Evolutionary conservation across 2,113 vertebrate species (phyloP), one percentile per base, ranked within the genome.

Genomic region (Dendropsophus ebraccatus): DNA sequence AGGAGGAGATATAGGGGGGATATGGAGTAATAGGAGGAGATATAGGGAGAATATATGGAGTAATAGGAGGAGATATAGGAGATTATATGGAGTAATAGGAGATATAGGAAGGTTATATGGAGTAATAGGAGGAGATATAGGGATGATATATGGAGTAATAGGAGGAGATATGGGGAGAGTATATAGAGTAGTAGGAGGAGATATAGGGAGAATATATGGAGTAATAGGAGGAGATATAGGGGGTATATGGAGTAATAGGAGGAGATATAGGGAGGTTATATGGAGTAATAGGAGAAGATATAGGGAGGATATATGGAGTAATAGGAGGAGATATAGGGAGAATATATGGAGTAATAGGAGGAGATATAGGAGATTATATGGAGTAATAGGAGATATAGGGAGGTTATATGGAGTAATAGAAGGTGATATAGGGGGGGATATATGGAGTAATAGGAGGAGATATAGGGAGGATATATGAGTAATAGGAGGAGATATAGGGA

Each of bases 211-310:
- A 8, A 5, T 41, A 41, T 41, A 41, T 41, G 41, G 41, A 41
- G 41, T 41, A 41, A 41, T 41, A 14, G 13, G 32, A 10, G 23
- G 32, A 25, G 62, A 65, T 65, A 62, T 62, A n/a, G 32, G 35
- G 45, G 7, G 25, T 82, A 69, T 69, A 69, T 50, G 80, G 25
- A 50, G 80, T 62, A 60, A 21, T 58, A 25, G 30, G 50, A 25
- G 69, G 21, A 58, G 30, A 14, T 56, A 73, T 54, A 37, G 65
- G 69, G 37, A 28, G 23, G 73, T 11, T 77, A 41, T 65, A 84
- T 30, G 45, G 41, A 75, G 83, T 77, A 47, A 84, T 50, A 84
- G 83, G 16, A 76, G 21, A 17, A 50, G 60, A 69, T 50, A 82
- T 69, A 82, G 41, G 41, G 8, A 41, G 60, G 41, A 3, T 41